Conservation (phyloP, 2,888 invertebrate species). For the Pemphredon lugubris region DNA sequence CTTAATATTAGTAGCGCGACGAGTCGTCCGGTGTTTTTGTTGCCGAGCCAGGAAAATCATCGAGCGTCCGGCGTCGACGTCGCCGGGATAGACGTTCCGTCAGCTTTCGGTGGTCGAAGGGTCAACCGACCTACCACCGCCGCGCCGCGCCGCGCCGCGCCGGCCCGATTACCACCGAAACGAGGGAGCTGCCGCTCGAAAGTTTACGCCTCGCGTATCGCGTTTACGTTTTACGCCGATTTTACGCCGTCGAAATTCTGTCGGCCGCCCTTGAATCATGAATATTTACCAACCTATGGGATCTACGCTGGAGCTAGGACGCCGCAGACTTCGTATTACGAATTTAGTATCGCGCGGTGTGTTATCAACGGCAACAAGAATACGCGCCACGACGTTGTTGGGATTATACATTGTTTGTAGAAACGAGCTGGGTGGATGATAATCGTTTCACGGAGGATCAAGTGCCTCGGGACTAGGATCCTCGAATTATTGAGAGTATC, state of each 20-base stretch:
- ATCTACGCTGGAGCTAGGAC: conserved; percentile 13
- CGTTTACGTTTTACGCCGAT: too few species aligned
- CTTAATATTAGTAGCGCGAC: too few species aligned
- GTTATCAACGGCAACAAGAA: conserved; percentile 11
- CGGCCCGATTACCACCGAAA: conserved; percentile 38
- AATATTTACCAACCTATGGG: conserved; percentile 58
- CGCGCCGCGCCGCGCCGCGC: too few species aligned
- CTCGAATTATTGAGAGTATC: conserved; percentile 26
- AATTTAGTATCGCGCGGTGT: conserved; percentile 39
- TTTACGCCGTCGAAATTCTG: conserved; percentile 42
- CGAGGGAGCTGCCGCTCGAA: conserved; percentile 39
- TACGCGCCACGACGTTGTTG: conserved; percentile 30
- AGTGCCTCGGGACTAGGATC: conserved; percentile 30
- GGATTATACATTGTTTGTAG: conserved; percentile 42
- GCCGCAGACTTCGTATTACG: too few species aligned
- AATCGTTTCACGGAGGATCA: conserved; percentile 34
- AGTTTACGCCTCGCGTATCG: conserved; percentile 33
- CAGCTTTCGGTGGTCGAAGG: conserved; percentile 19
- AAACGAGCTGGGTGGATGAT: conserved; percentile 40
- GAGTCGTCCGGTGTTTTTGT: too few species aligned
- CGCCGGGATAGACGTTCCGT: too few species aligned
- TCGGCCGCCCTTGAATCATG: conserved; percentile 44
- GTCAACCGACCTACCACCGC: conserved; percentile 21
- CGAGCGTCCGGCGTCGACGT: too few species aligned
- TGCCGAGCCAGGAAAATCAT: too few species aligned